phyloP scores from a whole-genome alignment of 1,140 invertebrate genomes.

The Lepidotrigona ventralis region DNA sequence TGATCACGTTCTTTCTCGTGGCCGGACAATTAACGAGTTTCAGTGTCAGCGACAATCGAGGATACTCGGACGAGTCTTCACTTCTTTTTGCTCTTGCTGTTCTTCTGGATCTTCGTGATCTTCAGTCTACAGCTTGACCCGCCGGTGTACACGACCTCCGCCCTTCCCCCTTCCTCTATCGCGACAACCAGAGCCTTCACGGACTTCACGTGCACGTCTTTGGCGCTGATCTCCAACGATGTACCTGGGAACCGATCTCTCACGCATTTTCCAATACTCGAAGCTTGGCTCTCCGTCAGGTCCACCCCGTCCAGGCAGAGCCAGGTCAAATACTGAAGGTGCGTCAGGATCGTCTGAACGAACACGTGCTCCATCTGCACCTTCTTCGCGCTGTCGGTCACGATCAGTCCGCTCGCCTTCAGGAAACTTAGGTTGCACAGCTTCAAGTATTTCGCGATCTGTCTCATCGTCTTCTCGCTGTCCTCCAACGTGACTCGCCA shows the following conservation, averaged over 20 bases:
- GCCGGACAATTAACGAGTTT: constrained; percentile 33
- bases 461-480: constrained; percentile 75
- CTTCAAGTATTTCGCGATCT: constrained; percentile 76
- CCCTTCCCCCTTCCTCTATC: constrained; percentile 75
- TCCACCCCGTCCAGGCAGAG: constrained; percentile 77
- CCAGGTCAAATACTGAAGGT: constrained; percentile 76
- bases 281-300: constrained; percentile 73
- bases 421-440: constrained; percentile 75
- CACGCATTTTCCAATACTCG: constrained; percentile 76
- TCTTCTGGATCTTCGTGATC: constrained; percentile 71
- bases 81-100: constrained; percentile 66
- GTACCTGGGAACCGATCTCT: constrained; percentile 76
- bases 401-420: constrained; percentile 73
- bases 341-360: constrained; percentile 74
- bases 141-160: constrained; percentile 77
- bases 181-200: constrained; percentile 76
- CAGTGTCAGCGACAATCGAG: constrained; percentile 2
- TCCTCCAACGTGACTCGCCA: constrained; percentile 78
- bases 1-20: constrained; percentile 7
- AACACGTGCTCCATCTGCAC: constrained; percentile 76
- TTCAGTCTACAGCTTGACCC: constrained; percentile 73
- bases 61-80: constrained; percentile 34
- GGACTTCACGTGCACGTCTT: constrained; percentile 75
- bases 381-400: constrained; percentile 74
- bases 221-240: constrained; percentile 76